These are phyloP conservation scores for Lutra lutra DNA, from an alignment of 2,797 vertebrate species.

Conservation along the genomic window DNA sequence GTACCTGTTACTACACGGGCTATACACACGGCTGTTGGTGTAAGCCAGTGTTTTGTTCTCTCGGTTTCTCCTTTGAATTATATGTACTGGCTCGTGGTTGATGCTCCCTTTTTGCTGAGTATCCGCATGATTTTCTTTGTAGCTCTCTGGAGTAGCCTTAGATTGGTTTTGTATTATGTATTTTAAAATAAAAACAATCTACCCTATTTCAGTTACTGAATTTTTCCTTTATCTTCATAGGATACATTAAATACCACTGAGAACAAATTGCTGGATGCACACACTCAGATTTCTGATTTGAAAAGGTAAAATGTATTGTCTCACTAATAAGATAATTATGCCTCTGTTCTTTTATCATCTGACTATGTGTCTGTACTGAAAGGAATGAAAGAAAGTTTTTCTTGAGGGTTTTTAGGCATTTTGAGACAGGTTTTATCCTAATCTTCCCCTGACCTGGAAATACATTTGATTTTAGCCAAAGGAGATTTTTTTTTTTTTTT, in stretches of 20 bases:
- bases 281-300: constrained; percentile 92
- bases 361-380: neutral
- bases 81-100: neutral
- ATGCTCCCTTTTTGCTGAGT: neutral
- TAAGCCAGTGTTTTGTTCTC: neutral
- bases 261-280: constrained; percentile 93
- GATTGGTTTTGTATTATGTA: neutral
- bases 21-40: neutral
- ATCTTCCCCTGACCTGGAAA: neutral
- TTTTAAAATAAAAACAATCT: constrained; percentile 32
- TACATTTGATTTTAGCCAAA: neutral
- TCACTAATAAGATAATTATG: neutral
- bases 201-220: constrained; percentile 13
- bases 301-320: constrained; percentile 90
- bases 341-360: neutral
- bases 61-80: neutral
- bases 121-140: neutral
- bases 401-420: neutral
- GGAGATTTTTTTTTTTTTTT: too few species aligned
- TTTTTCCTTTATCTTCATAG: constrained; percentile 85
- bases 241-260: constrained; percentile 92
- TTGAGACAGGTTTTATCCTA: neutral
- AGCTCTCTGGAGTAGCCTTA: neutral
- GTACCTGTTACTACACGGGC: neutral
- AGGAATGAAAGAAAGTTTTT: neutral